Percentiles rank a stretch among this genome's conserved stretches.
Evolutionary conservation across 2,113 vertebrate species (phyloP).

Genomic region (Ptychochromis oligacanthus): DNA sequence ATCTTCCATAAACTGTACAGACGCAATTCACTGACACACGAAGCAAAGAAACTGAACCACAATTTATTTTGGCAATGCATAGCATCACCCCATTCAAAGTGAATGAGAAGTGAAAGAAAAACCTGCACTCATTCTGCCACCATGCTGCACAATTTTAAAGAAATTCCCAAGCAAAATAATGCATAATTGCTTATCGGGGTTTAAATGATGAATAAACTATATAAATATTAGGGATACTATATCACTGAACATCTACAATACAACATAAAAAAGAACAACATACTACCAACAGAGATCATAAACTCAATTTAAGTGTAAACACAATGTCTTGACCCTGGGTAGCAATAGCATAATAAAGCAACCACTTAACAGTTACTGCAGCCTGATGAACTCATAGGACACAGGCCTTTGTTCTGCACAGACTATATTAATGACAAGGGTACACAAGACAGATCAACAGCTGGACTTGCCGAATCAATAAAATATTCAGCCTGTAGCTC

Average conservation of each 20-base stretch:
- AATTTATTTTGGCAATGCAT: too few relatives aligned
- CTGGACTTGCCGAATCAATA: slow-evolving; percentile 71
- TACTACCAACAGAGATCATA: slow-evolving; percentile 2
- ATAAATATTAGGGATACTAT: neutral
- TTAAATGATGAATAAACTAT: neutral
- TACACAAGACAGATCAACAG: slow-evolving; percentile 74
- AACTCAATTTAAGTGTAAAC: slow-evolving; percentile 7
- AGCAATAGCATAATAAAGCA: neutral
- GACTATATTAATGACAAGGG: slow-evolving; percentile 72
- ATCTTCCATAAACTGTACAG: neutral
- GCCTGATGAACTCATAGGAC: slow-evolving; percentile 63
- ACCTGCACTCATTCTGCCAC: neutral
- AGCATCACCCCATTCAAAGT: neutral
- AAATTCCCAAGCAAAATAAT: neutral
- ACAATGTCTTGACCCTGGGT: neutral
- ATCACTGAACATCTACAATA: too few relatives aligned
- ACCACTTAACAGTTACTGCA: slow-evolving; percentile 18
- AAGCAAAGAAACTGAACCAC: neutral
- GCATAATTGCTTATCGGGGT: neutral
- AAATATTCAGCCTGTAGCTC: slow-evolving; percentile 66
- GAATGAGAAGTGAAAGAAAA: too few relatives aligned
- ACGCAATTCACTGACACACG: too few relatives aligned
- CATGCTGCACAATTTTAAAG: neutral
- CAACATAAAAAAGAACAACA: neutral
- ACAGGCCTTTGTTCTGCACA: slow-evolving; percentile 60